Evolutionary conservation across 2,113 vertebrate genomes (phyloP), one percentile per base, ranked within the genome.

Genomic region (Vulpes ferrilata): DNA sequence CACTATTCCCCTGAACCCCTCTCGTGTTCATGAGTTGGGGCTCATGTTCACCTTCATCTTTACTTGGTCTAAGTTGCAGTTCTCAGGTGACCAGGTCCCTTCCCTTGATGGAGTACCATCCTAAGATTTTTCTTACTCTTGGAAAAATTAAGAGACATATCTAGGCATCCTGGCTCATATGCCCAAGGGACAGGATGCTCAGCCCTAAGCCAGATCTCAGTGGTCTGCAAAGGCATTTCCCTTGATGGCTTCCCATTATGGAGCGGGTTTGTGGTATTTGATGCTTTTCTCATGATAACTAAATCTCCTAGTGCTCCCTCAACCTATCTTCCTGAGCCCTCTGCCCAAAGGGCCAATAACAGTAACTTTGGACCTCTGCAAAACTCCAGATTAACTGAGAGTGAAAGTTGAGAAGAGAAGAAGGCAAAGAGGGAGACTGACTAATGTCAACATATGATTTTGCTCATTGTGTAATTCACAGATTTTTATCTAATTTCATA

Each of bases 401-500:
- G 13, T 91, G 55, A 96, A 93, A 95, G 27, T 60, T 60, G 74
- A 91, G 35, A 87, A 91, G 48, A 88, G 35, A 93, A 86, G 82
- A 83, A 43, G 69, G 32, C 22, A 81, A 86, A 82, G 30, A 78
- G 10, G n/a, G 35, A 88, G 51, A 82, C 23, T 65, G 59, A 62
- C 51, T 71, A 25, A 73, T 86, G 7, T 67, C 38, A 90, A 43
- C 7, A 93, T n/a, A 79, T 83, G 22, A 95, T 59, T 85, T 85
- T 83, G 35, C 71, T 80, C 23, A 19, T n/a, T 74, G 25, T 38
- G 84, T 94, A 67, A 85, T 43, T 64, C 55, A 79, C 20, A 88
- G 20, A 92, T 71, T 97, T 96, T 95, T 94, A 67, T 95, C 74
- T 84, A 92, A 59, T 51, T 83, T 55, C 53, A 62, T 69, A 92